Conservation (phyloP, 2,888 invertebrate genomes). For the Drosophila infuscata region DNA sequence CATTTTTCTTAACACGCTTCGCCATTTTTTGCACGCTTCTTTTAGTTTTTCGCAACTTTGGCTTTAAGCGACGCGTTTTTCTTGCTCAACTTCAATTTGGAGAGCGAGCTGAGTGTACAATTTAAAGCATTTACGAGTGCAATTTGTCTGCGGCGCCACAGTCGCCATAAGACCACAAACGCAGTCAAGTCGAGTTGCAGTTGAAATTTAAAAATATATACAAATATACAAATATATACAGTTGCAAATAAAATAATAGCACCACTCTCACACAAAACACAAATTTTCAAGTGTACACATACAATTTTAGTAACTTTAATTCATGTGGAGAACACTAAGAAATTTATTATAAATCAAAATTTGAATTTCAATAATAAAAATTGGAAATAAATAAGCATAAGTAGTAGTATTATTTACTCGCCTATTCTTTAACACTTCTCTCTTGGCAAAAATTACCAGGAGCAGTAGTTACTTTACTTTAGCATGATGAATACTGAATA, state of each 20-base stretch:
- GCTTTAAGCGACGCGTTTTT: conserved; percentile 63
- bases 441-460: background rate
- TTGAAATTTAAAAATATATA: conserved; percentile 31
- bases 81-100: conserved; percentile 70
- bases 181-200: conserved; percentile 68
- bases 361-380: no score
- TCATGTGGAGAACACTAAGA: no score
- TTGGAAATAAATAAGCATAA: no score
- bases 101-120: conserved; percentile 60
- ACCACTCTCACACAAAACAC: background rate
- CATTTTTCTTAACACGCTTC: conserved; percentile 79
- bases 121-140: conserved; percentile 79
- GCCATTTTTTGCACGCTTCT: conserved; percentile 75
- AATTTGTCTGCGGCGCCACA: conserved; percentile 68
- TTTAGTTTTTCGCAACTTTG: conserved; percentile 64
- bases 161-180: conserved; percentile 66
- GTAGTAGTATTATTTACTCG: no score
- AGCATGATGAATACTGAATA: no score
- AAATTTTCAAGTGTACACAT: background rate
- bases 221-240: conserved; percentile 14
- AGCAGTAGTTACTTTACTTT: background rate
- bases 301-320: no score
- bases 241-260: background rate
- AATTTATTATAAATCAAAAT: no score
- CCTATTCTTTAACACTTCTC: no score